Percentiles rank a stretch among this genome's conserved stretches.
Evolutionary conservation across 2,888 invertebrate species (phyloP).

Genomic region (Cosmopolites sordidus): DNA sequence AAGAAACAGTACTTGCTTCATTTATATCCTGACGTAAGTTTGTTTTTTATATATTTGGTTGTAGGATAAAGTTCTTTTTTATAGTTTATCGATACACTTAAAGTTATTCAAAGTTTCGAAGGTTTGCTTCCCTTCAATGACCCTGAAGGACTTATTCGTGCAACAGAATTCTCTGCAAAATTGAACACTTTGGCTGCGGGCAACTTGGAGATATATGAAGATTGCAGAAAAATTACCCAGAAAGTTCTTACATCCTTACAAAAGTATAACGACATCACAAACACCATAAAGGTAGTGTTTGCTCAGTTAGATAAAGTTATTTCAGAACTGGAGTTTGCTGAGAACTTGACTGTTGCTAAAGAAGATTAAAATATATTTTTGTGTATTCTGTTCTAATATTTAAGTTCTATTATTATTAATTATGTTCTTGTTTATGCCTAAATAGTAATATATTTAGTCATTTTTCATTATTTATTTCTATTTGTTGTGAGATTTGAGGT

Average conservation of each 20-base stretch:
- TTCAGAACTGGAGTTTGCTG: slow-evolving; percentile 47
- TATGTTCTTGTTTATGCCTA: no score
- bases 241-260: slow-evolving; percentile 47
- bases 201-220: slow-evolving; percentile 46
- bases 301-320: slow-evolving; percentile 48
- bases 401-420: no score
- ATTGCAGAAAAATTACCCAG: slow-evolving; percentile 43
- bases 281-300: slow-evolving; percentile 49
- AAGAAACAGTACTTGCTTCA: slow-evolving; percentile 50
- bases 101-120: slow-evolving; percentile 45
- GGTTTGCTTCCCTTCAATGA: slow-evolving; percentile 47
- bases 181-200: slow-evolving; percentile 45
- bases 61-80: slow-evolving; percentile 1
- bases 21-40: slow-evolving; percentile 44
- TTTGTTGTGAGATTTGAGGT: no score
- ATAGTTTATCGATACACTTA: slow-evolving; percentile 44
- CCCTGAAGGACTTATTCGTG: slow-evolving; percentile 45
- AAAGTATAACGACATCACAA: slow-evolving; percentile 51
- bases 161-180: slow-evolving; percentile 48
- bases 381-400: no score
- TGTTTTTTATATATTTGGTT: not conserved
- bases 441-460: no score
- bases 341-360: not conserved
- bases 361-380: no score
- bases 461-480: no score